Conservation (phyloP, 2,888 invertebrate genomes). For the Busseola fusca region DNA sequence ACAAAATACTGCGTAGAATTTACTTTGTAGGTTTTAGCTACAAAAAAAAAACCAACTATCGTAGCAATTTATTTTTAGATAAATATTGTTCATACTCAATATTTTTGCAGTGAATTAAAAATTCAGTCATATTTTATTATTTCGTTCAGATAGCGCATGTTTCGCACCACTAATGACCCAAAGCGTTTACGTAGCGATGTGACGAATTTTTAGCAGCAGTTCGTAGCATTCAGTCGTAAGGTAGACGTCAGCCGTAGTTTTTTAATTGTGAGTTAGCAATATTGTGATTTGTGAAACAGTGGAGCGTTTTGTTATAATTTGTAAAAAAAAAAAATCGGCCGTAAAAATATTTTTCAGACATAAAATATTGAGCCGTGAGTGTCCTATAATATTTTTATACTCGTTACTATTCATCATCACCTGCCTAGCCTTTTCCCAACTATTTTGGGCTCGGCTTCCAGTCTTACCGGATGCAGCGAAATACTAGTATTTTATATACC, state of each 20-base stretch:
- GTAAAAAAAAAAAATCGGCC: constrained; percentile 5
- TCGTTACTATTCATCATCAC: too few relatives aligned
- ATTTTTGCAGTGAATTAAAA: constrained; percentile 23
- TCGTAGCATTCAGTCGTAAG: constrained; percentile 71
- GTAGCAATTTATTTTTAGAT: constrained; percentile 15
- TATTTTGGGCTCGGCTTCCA: too few relatives aligned
- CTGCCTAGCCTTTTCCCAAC: too few relatives aligned
- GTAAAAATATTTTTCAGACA: background rate
- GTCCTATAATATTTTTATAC: background rate
- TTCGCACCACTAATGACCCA: constrained; percentile 64
- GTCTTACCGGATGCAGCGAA: too few relatives aligned
- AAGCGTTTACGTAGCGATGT: constrained; percentile 66
- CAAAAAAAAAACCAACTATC: background rate
- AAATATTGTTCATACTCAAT: constrained; percentile 19
- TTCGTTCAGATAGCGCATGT: constrained; percentile 45
- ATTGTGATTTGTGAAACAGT: constrained; percentile 35
- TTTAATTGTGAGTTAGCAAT: constrained; percentile 53
- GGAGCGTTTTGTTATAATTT: constrained; percentile 20
- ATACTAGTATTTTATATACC: too few relatives aligned
- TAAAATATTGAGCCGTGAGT: constrained; percentile 26
- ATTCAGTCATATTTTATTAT: constrained; percentile 42
- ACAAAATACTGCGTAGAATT: background rate
- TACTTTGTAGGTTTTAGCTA: background rate
- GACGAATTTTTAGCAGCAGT: constrained; percentile 76
- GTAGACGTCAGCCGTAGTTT: constrained; percentile 45